Evolutionary conservation across 2,113 vertebrate genomes (phyloP).

Genomic region (Tapirus terrestris): DNA sequence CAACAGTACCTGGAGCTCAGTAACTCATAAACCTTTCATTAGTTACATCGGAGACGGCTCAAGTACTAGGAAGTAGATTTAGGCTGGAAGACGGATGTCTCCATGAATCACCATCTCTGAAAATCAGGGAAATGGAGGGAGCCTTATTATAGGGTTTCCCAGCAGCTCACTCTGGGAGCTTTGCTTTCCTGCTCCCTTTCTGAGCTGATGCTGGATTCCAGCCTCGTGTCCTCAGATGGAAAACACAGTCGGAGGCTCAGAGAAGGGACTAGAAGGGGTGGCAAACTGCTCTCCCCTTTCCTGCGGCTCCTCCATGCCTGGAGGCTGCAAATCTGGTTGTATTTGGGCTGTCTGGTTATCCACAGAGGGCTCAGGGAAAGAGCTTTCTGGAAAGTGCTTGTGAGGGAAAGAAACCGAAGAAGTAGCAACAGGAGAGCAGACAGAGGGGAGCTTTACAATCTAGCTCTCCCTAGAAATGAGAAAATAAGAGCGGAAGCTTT

Average conservation of each 20-base stretch:
- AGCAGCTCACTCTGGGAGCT: neutral
- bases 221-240: neutral
- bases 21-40: constrained; percentile 83
- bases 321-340: neutral
- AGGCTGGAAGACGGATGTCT: constrained; percentile 54
- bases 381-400: constrained; percentile 22
- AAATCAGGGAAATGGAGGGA: constrained; percentile 76
- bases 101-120: constrained; percentile 75
- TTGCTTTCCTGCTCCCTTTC: neutral
- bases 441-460: neutral
- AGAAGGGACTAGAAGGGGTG: constrained; percentile 4
- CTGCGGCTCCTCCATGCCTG: neutral
- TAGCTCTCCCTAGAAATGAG: neutral
- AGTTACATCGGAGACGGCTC: constrained; percentile 73
- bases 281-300: neutral
- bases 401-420: neutral
- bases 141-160: constrained; percentile 63
- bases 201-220: neutral
- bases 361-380: constrained; percentile 18
- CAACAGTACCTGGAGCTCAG: constrained; percentile 69
- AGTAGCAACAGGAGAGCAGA: neutral
- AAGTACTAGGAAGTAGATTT: constrained; percentile 71
- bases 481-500: neutral
- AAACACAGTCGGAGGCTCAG: constrained; percentile 4
- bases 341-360: neutral